Evolutionary conservation across 2,797 vertebrate genomes (phyloP).

Genomic region (Siniperca obscura): DNA sequence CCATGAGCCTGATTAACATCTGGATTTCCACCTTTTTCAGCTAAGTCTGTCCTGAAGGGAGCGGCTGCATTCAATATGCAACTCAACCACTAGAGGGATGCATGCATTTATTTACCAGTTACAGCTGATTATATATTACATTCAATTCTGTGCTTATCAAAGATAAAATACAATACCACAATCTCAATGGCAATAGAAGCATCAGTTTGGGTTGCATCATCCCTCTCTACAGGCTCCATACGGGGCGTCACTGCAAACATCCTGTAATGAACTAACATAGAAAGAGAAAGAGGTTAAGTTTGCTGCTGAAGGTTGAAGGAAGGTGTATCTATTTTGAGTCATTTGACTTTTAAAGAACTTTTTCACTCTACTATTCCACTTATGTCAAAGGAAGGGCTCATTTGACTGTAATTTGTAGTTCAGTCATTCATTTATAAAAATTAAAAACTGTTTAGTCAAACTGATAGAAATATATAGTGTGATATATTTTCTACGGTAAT

Average conservation of each 20-base stretch:
- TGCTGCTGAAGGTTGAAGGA: neutral
- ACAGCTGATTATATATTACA: neutral
- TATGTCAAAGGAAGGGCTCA: neutral
- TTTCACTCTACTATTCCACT: too few species aligned
- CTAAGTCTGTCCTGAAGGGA: neutral
- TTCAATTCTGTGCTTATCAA: neutral
- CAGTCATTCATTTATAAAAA: neutral
- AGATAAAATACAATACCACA: conserved; percentile 70
- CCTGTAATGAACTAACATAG: conserved; percentile 73
- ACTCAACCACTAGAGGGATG: neutral
- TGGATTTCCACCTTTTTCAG: neutral
- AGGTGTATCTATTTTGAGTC: neutral
- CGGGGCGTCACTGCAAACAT: conserved; percentile 77
- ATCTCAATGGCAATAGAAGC: conserved; percentile 71
- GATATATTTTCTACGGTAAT: too few species aligned
- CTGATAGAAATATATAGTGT: too few species aligned
- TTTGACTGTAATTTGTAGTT: neutral
- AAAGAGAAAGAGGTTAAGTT: neutral
- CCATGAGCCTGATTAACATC: neutral
- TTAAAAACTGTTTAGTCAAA: too few species aligned
- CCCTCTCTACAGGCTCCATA: conserved; percentile 69
- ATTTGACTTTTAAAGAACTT: too few species aligned
- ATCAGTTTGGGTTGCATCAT: neutral
- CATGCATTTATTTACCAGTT: neutral
- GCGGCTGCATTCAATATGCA: neutral